These are phyloP conservation scores for Sceloporus tristichus DNA, from an alignment of 2,113 vertebrate species.

Conservation along the genomic window DNA sequence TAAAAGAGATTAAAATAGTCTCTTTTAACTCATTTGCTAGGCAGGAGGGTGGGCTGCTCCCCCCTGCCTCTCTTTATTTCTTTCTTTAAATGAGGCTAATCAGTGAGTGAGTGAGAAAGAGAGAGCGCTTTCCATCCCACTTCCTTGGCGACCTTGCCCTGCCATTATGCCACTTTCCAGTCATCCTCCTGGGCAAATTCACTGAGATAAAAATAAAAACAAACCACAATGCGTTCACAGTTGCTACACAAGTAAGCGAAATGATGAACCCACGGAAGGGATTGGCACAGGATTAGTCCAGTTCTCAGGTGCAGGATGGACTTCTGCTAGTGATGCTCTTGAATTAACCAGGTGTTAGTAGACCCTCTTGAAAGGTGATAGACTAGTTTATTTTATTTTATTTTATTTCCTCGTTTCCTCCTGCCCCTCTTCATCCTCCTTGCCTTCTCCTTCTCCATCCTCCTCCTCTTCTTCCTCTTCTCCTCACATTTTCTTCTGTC, in stretches of 20 bases:
- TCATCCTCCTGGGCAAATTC: background rate
- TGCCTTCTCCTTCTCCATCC: too few relatives aligned
- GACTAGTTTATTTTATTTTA: too few relatives aligned
- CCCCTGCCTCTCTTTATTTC: slow-evolving; percentile 55
- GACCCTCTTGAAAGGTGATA: too few relatives aligned
- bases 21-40: slow-evolving; percentile 72
- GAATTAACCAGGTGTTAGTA: too few relatives aligned
- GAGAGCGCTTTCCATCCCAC: slow-evolving; percentile 43
- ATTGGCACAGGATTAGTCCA: background rate
- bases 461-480: too few relatives aligned
- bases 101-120: slow-evolving; percentile 55
- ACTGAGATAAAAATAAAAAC: slow-evolving; percentile 30
- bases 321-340: too few relatives aligned
- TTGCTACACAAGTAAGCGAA: slow-evolving; percentile 35
- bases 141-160: background rate
- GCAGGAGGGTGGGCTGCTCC: slow-evolving; percentile 44
- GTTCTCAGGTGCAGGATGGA: too few relatives aligned
- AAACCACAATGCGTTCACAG: background rate
- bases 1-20: slow-evolving; percentile 71
- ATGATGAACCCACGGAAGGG: slow-evolving; percentile 31
- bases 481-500: too few relatives aligned
- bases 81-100: slow-evolving; percentile 46
- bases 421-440: too few relatives aligned
- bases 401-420: too few relatives aligned
- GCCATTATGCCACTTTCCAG: background rate